Percentiles rank a stretch among this genome's conserved stretches.
Conservation (phyloP, 2,888 invertebrate genomes). For the Dysmachus trigonus region DNA sequence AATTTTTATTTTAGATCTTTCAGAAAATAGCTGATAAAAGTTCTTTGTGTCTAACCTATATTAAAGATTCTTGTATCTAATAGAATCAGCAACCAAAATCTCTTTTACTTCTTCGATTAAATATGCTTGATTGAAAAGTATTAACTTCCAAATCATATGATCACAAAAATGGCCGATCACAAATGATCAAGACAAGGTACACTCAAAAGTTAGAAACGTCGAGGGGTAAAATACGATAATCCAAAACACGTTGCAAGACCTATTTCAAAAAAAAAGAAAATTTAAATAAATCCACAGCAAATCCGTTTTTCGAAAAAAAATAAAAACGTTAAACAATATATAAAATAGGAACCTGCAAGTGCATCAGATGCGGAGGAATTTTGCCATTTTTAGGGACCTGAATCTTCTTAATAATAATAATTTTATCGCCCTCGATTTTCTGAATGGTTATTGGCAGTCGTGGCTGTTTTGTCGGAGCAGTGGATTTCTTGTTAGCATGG, state of each 20-base stretch:
- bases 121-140: not conserved
- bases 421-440: constrained; percentile 64
- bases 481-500: constrained; percentile 37
- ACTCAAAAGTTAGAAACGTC: not conserved
- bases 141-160: not conserved
- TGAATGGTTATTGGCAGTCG: constrained; percentile 64
- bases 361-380: constrained; percentile 59
- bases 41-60: too few species aligned
- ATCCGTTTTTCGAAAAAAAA: constrained; percentile 19
- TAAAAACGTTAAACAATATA: too few species aligned
- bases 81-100: too few species aligned
- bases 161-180: not conserved
- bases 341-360: constrained; percentile 61
- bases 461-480: constrained; percentile 52
- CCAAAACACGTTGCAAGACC: constrained; percentile 11
- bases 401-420: constrained; percentile 64
- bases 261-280: not conserved
- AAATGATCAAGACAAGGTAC: not conserved
- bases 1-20: too few species aligned
- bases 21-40: too few species aligned
- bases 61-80: too few species aligned
- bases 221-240: constrained; percentile 36
- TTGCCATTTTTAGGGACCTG: constrained; percentile 63
- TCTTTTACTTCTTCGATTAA: too few species aligned
- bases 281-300: not conserved